phyloP scores from a whole-genome alignment of 2,797 vertebrate species.

The Pipistrellus pipistrellus region DNA sequence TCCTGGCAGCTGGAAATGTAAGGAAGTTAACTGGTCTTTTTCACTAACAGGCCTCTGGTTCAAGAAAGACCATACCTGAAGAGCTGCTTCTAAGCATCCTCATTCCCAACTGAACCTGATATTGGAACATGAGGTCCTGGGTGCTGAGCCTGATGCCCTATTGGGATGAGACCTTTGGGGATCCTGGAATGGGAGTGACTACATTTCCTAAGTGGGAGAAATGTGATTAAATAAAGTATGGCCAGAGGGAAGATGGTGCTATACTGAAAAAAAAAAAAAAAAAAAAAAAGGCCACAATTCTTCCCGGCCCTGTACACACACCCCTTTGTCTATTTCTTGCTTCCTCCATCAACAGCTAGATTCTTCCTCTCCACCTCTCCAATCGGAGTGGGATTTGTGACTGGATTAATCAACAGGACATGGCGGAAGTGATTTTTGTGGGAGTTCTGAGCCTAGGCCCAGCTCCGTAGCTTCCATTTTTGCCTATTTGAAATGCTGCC shows the following conservation, averaged over 20 bases:
- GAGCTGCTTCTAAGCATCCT: background rate
- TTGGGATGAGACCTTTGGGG: background rate
- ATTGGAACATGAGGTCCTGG: background rate
- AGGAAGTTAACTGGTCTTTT: background rate
- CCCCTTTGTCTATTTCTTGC: constrained; percentile 4
- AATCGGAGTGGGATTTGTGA: background rate
- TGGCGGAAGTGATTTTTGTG: background rate
- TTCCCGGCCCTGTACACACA: background rate
- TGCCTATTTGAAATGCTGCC: background rate
- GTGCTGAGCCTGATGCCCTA: background rate
- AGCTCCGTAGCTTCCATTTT: background rate
- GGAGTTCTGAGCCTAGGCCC: background rate
- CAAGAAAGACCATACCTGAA: background rate
- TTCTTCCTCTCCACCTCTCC: background rate
- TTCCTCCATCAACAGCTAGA: background rate
- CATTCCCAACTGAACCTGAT: background rate
- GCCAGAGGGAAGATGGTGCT: background rate
- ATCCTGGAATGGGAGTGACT: background rate
- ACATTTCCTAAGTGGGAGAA: background rate
- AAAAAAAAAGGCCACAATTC: background rate
- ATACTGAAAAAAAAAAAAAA: background rate
- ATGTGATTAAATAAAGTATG: background rate
- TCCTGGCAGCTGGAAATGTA: background rate
- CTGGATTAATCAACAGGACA: background rate
- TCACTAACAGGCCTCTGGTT: background rate